Base-by-base conservation (phyloP, 1,140 invertebrate genomes). In the Ectropis grisescens region DNA sequence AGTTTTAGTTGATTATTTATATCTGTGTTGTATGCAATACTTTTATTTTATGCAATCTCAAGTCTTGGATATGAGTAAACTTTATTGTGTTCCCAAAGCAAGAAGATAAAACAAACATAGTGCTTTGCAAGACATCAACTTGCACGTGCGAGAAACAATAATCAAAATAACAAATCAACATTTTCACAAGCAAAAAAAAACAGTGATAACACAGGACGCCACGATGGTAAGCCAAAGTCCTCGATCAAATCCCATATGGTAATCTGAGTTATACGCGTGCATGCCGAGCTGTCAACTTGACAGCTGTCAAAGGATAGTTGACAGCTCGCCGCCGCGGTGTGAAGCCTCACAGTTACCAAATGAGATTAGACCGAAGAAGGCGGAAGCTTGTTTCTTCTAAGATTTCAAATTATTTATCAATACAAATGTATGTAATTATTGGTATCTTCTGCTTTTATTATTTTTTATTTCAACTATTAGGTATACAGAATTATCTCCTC, bases 271-370 rank as follows among this genome's bases (percentile, higher is more conserved):
- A 39, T 47, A 31, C 55, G 58, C 55, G 48, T 45, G 31, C 53
- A 31, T 32, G 45, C 61, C 57, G n/a, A 36, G 23, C 44, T 75
- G 68, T 66, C 68, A 61, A 83, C 85, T 88, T 87, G 88, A 86
- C 89, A 88, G 83, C 82, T 84, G 86, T 86, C 87, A 89, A 84
- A 85, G 89, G 89, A 89, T 88, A 78, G 61, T 54, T 62, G 62
- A 45, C 60, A 72, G 80, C 82, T 75, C 75, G 79, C 66, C 13
- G 47, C 28, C 58, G 57, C 55, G 44, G 34, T 38, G 44, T 32
- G 35, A 78, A 64, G 54, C 58, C 91, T 92, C 91, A 93, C 89
- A 92, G 91, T 93, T 94, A 94, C 91, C 90, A 90, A 89, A 92
- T 93, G 92, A 94, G 91, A 94, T 94, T 94, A 91, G 72, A 82